These are phyloP conservation scores for Actinemys pallida DNA, from an alignment of 2,113 vertebrate genomes.

Conservation along the genomic window DNA sequence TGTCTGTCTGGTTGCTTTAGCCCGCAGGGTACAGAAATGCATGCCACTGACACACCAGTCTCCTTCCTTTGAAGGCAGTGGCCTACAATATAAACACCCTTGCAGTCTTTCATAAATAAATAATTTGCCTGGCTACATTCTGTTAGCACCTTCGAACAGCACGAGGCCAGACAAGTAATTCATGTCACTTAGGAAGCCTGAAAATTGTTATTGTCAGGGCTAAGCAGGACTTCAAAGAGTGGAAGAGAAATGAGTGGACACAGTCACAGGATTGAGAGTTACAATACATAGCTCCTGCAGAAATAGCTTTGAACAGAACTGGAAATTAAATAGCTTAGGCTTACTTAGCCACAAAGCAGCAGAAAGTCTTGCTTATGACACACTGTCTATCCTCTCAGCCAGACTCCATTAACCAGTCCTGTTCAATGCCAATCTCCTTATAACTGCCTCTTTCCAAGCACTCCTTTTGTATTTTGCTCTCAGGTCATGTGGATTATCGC, in stretches of 20 bases:
- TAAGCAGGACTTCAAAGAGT: neutral
- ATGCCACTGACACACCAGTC: neutral
- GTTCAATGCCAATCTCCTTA: neutral
- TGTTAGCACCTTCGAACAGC: neutral
- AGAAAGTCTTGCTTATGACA: neutral
- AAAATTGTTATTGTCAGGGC: rapidly evolving
- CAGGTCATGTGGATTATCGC: neutral
- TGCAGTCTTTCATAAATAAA: neutral
- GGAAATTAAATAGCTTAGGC: neutral
- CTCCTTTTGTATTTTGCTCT: neutral
- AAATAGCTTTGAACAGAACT: neutral
- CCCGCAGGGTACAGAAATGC: neutral
- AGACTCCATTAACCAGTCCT: neutral
- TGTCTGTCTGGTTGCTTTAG: neutral
- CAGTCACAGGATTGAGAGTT: neutral
- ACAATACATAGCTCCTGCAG: neutral
- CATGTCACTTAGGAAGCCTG: rapidly evolving
- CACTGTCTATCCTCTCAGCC: neutral
- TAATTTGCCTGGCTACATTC: neutral
- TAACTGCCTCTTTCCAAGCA: neutral
- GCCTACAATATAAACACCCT: neutral
- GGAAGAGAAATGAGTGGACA: neutral
- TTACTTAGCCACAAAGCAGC: neutral
- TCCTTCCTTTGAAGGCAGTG: neutral
- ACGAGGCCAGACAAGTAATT: neutral